Base-by-base conservation (phyloP, 2,797 vertebrate species). In the Hippoglossus hippoglossus region DNA sequence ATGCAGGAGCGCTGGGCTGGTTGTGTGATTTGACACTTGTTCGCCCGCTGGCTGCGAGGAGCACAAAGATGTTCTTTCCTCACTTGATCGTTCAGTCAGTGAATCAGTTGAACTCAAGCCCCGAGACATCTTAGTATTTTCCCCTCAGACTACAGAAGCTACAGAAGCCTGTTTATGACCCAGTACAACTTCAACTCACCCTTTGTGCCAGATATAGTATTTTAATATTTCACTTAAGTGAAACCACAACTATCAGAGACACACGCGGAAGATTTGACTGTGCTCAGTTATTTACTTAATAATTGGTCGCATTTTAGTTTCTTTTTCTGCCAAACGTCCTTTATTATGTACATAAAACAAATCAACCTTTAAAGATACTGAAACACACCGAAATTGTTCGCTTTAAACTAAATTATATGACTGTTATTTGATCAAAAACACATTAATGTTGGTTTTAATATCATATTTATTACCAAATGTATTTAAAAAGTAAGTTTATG, bases 51-150 rank as follows among this genome's bases (percentile, higher is more conserved):
- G 34, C 34, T 36, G 12, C 3, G 34, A 36, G 9, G 3, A 36
- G 3, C 11, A 36, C 34, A 36, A 12, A 36, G 34, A 36, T 11
- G 11, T 10, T 52, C 47, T 36, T 24, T 41, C 31, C 52, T 11
- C 9, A 3, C 3, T 9, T 6, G 44, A n/a, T 41, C 15, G 36
- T 16, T 65, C 18, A 74, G 66, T 65, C 24, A 34, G 62, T 0
- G 50, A 67, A 55, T 21, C 4, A 4, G 24, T n/a, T 77, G 82
- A 64, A 77, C 54, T 0, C 6, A 16, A 58, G 80, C 76, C 77
- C 62, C 46, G 64, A 39, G 36, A 12, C 36, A 12, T 44, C 39
- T 51, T 19, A 55, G 41, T 50, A 50, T 54, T 62, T 80, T 71
- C 51, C 31, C 13, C 13, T 10, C 61, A 51, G 31, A 70, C 72